Conservation (phyloP, 30 jellyfish, hydroid and myxozoan genomes). For the Cassiopea xamachana region DNA sequence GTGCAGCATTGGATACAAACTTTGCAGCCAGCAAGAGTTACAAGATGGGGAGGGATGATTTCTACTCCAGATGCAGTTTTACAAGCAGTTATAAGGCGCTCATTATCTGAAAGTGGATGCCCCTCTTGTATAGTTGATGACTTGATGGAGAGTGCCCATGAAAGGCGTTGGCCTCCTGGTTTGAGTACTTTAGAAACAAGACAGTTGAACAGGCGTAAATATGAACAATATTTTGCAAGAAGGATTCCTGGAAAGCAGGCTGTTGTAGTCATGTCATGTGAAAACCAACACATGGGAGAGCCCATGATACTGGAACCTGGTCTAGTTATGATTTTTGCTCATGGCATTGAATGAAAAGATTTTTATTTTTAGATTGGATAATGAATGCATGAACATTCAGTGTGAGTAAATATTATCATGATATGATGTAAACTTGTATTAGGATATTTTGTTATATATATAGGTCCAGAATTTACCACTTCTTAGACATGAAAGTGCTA, state of each 20-base stretch:
- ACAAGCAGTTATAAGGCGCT: conserved; percentile 95
- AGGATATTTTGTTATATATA: not conserved
- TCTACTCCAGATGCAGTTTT: conserved; percentile 99
- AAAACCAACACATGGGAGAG: conserved; percentile 95
- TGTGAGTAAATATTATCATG: conserved; percentile 12
- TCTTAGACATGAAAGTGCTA: not conserved
- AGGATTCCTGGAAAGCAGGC: conserved; percentile 99
- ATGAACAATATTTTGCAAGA: conserved; percentile 97
- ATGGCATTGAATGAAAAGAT: conserved; percentile 85
- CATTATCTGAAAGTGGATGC: conserved; percentile 97
- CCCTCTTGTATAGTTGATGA: conserved; percentile 94
- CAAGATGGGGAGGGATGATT: conserved; percentile 99
- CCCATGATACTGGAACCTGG: conserved; percentile 96
- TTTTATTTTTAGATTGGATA: not conserved
- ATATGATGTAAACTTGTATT: conserved; percentile 8
- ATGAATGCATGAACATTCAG: conserved; percentile 3
- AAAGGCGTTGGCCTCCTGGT: conserved; percentile 99
- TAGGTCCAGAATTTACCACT: not conserved
- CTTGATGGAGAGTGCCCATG: conserved; percentile 97
- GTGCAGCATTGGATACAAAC: conserved; percentile 96
- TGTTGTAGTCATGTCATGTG: conserved; percentile 99
- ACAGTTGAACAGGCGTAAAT: conserved; percentile 94
- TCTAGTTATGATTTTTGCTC: conserved; percentile 97
- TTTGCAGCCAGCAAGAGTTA: conserved; percentile 95
- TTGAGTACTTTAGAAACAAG: conserved; percentile 95